A percentile compares a stretch with the other conserved stretches of the same genome.
phyloP scores from a whole-genome alignment of 2,797 vertebrate genomes.

The Otus scops region DNA sequence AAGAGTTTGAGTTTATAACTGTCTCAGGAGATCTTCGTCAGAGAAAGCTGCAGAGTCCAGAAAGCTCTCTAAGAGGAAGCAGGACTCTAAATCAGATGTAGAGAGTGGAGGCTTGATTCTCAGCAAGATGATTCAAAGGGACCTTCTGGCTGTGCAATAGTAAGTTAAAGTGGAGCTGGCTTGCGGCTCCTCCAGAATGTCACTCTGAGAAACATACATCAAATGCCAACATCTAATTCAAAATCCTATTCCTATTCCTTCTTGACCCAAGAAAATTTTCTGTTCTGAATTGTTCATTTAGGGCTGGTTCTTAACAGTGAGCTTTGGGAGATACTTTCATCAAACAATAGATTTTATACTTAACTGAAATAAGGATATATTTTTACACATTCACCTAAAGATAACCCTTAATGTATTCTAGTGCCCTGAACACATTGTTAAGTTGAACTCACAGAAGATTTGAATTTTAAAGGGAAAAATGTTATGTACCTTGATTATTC shows the following conservation, averaged over 20 bases:
- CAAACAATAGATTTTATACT: not conserved
- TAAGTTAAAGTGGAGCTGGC: not conserved
- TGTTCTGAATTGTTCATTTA: not conserved
- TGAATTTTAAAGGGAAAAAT: conserved; percentile 13
- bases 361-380: not conserved
- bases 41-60: not conserved
- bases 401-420: not conserved
- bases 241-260: not conserved
- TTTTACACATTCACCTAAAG: not conserved
- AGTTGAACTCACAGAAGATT: not conserved
- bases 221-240: not conserved
- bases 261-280: not conserved
- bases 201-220: not conserved
- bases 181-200: not conserved
- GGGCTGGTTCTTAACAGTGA: not conserved
- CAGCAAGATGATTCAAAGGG: not conserved
- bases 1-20: not conserved
- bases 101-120: not conserved
- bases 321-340: not conserved
- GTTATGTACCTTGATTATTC: not conserved
- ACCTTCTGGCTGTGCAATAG: not conserved
- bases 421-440: not conserved
- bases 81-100: not conserved
- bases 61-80: not conserved
- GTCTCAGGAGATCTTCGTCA: not conserved